Percentiles rank a stretch among this genome's conserved stretches.
phyloP scores from a whole-genome alignment of 2,113 vertebrate species.

The Hepsetus odoe region DNA sequence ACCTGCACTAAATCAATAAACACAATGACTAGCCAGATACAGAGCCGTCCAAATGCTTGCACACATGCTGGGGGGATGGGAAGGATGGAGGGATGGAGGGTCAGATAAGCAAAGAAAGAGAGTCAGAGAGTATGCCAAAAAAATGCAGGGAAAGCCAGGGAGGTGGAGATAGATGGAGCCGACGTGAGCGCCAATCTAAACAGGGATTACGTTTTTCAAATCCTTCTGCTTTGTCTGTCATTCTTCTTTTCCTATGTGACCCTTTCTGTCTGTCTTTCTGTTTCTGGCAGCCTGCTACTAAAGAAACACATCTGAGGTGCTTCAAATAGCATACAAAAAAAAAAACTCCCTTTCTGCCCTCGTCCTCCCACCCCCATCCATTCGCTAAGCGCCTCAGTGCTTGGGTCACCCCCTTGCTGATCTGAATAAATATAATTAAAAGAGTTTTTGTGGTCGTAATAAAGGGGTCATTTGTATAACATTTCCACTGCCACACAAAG shows the following conservation, averaged over 20 bases:
- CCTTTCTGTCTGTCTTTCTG: conserved; percentile 37
- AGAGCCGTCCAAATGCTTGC: conserved; percentile 7
- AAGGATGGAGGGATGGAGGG: not conserved
- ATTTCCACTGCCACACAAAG: conserved; percentile 98
- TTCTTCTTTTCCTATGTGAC: conserved; percentile 40
- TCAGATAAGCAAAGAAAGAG: not conserved
- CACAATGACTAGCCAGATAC: conserved; percentile 4
- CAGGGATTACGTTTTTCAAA: conserved; percentile 50
- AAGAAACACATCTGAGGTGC: conserved; percentile 41
- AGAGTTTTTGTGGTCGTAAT: conserved; percentile 97
- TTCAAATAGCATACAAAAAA: conserved; percentile 39
- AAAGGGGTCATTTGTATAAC: conserved; percentile 99
- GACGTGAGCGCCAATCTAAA: conserved; percentile 48
- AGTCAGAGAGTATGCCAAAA: conserved; percentile 30
- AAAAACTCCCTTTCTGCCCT: not conserved
- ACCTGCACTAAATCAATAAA: conserved; percentile 55
- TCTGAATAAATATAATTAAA: conserved; percentile 98
- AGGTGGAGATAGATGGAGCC: conserved; percentile 36
- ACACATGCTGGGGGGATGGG: not conserved
- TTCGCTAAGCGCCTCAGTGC: conserved; percentile 53
- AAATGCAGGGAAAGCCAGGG: conserved; percentile 17
- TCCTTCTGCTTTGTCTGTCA: conserved; percentile 41
- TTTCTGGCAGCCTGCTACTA: not conserved
- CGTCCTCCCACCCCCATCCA: conserved; percentile 31
- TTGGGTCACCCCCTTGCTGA: conserved; percentile 82